phyloP scores from a whole-genome alignment of 2,888 invertebrate genomes.

The Smittia sp. region DNA sequence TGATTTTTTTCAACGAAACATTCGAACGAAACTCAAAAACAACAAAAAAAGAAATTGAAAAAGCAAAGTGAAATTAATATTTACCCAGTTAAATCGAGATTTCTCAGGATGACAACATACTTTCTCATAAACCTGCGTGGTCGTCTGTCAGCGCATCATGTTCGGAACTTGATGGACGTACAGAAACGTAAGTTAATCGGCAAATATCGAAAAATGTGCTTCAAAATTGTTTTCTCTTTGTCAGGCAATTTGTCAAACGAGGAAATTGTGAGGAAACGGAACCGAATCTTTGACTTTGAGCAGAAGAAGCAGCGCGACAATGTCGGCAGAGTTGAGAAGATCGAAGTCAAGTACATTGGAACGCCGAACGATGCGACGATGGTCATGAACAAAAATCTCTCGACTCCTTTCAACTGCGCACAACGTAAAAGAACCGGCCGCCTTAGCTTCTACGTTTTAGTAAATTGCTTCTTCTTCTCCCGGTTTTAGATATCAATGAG shows the following conservation, averaged over 20 bases:
- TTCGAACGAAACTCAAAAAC: background rate
- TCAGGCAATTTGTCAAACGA: constrained; percentile 56
- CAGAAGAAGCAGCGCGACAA: constrained; percentile 67
- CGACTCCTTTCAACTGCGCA: constrained; percentile 91
- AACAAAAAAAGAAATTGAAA: background rate
- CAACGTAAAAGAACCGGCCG: constrained; percentile 62
- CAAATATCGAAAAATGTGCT: background rate
- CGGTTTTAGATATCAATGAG: constrained; percentile 67
- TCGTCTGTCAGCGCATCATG: background rate
- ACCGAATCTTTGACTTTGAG: constrained; percentile 74
- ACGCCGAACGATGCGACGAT: constrained; percentile 70
- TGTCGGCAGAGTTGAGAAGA: constrained; percentile 87
- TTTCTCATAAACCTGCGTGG: background rate
- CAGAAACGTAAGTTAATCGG: constrained; percentile 9
- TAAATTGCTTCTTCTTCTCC: constrained; percentile 42
- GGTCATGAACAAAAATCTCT: constrained; percentile 86
- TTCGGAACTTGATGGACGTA: background rate
- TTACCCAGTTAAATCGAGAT: background rate
- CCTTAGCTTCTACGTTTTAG: background rate
- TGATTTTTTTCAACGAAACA: background rate
- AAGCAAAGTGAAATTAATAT: background rate
- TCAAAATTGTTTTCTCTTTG: constrained; percentile 42
- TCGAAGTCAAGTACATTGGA: constrained; percentile 77
- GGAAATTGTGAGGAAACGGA: constrained; percentile 59
- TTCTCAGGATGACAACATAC: constrained; percentile 7